Percentiles rank a stretch among this genome's conserved stretches.
Evolutionary conservation across 30 jellyfish, hydroid and myxozoan genomes (phyloP).

Genomic region (Pelagia noctiluca): DNA sequence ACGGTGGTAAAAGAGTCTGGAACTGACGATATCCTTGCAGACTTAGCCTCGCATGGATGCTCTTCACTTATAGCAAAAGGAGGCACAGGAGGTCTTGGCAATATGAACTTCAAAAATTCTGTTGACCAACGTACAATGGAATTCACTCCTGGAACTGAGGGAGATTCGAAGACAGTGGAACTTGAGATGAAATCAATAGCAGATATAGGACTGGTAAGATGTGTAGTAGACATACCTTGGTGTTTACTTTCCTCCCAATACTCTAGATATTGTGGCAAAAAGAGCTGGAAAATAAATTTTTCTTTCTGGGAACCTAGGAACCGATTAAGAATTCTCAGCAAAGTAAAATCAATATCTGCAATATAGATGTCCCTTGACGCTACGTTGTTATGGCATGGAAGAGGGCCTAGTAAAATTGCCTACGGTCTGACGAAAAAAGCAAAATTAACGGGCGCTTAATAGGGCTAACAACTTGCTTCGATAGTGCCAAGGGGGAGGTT

Average conservation of each 20-base stretch:
- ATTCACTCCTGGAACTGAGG: slow-evolving; percentile 84
- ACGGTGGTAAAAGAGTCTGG: slow-evolving; percentile 63
- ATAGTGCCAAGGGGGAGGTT: no score
- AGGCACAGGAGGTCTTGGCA: slow-evolving; percentile 94
- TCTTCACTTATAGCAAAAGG: slow-evolving; percentile 73
- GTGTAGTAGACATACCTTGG: neutral
- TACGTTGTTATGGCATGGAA: no score
- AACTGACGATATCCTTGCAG: slow-evolving; percentile 49
- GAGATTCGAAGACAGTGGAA: slow-evolving; percentile 73
- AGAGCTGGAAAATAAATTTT: no score
- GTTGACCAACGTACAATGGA: slow-evolving; percentile 81
- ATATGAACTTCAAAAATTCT: slow-evolving; percentile 84
- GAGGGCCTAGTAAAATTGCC: no score
- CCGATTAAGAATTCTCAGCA: no score
- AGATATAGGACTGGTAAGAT: slow-evolving; percentile 95
- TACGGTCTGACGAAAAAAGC: no score
- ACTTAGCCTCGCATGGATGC: slow-evolving; percentile 42
- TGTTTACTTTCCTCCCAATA: neutral
- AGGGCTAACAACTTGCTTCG: no score
- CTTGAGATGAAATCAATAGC: slow-evolving; percentile 94
- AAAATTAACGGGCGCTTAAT: no score
- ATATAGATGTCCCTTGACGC: no score
- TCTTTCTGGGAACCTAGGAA: no score
- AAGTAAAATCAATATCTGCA: no score
- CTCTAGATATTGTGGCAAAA: neutral